Evolutionary conservation across 1,140 invertebrate genomes (phyloP).

Genomic region (Pemphigus obesinymphae): DNA sequence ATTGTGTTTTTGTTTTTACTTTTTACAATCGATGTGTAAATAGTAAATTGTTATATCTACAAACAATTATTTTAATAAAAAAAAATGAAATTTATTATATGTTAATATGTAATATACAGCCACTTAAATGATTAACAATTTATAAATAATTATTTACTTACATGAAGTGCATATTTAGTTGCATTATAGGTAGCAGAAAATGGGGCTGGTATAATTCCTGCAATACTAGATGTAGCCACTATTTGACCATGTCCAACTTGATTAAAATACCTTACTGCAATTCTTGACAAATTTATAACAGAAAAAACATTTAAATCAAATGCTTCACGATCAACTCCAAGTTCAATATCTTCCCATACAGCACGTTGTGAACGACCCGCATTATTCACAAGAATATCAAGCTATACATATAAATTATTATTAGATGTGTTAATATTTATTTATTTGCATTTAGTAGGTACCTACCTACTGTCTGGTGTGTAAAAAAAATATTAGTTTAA

Average conservation of each 20-base stretch:
- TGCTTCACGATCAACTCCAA: slow-evolving; percentile 70
- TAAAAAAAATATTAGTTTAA: too few relatives aligned
- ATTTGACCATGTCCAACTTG: slow-evolving; percentile 60
- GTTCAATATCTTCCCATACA: slow-evolving; percentile 67
- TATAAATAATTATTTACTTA: slow-evolving; percentile 51
- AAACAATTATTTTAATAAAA: too few relatives aligned
- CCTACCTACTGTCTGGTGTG: too few relatives aligned
- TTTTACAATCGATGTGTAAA: too few relatives aligned
- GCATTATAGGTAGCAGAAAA: slow-evolving; percentile 72
- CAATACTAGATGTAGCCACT: slow-evolving; percentile 68
- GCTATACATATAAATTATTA: slow-evolving; percentile 50
- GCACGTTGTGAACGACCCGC: slow-evolving; percentile 77
- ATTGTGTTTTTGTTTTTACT: too few relatives aligned
- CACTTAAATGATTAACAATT: not conserved
- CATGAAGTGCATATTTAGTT: slow-evolving; percentile 77
- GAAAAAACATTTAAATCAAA: slow-evolving; percentile 81
- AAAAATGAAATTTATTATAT: too few relatives aligned
- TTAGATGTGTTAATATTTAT: not conserved
- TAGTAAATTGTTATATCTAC: too few relatives aligned
- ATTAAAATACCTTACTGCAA: slow-evolving; percentile 65
- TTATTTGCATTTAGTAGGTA: too few relatives aligned
- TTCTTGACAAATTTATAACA: slow-evolving; percentile 63
- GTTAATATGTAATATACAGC: not conserved
- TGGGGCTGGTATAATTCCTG: slow-evolving; percentile 65
- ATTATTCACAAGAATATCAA: slow-evolving; percentile 78